Conservation (phyloP, 2,888 invertebrate species). For the Bugulina stolonifera region DNA sequence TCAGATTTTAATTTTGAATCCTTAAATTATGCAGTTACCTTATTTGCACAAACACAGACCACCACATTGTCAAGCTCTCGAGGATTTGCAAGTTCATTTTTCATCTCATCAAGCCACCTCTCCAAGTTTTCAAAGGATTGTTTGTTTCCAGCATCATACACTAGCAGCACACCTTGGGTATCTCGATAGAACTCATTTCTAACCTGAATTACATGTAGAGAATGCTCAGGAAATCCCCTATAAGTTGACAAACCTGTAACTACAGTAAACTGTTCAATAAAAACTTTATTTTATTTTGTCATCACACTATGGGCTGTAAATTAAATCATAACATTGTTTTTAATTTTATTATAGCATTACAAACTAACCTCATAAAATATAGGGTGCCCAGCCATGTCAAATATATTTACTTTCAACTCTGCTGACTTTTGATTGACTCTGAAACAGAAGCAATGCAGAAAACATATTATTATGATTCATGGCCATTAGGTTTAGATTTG, state of each 20-base stretch:
- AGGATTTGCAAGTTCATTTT: slow-evolving; percentile 45
- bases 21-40: slow-evolving; percentile 43
- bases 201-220: slow-evolving; percentile 39
- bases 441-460: no score
- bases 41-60: slow-evolving; percentile 52
- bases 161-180: slow-evolving; percentile 53
- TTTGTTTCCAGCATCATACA: slow-evolving; percentile 52
- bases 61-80: slow-evolving; percentile 46
- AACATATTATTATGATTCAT: no score
- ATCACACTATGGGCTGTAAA: no score
- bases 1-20: no score
- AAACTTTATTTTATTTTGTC: slow-evolving; percentile 21
- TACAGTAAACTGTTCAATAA: no score
- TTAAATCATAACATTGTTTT: no score
- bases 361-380: slow-evolving; percentile 52
- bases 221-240: no score
- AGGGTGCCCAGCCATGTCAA: slow-evolving; percentile 54
- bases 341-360: no score
- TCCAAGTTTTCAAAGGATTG: slow-evolving; percentile 52
- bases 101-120: slow-evolving; percentile 52
- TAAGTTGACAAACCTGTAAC: no score
- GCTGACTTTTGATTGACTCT: slow-evolving; percentile 46
- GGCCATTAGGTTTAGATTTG: no score
- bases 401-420: slow-evolving; percentile 53
- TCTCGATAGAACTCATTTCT: slow-evolving; percentile 55